A percentile compares a stretch with the other conserved stretches of the same genome.
These are phyloP conservation scores for Tetraodon nigroviridis DNA, from an alignment of 2,113 vertebrate genomes.

Conservation along the genomic window DNA sequence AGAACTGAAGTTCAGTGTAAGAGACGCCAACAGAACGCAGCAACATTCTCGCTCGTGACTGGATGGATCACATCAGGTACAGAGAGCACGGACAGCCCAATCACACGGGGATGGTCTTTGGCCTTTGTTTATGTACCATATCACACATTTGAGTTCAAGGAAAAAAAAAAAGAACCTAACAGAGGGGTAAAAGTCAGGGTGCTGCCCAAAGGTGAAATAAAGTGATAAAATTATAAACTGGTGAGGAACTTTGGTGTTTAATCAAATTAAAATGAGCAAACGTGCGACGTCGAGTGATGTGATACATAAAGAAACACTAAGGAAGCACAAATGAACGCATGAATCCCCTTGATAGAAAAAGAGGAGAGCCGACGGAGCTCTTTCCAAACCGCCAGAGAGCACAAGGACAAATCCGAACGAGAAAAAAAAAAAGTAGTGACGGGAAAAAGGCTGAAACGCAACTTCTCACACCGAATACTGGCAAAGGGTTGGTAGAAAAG, in stretches of 20 bases:
- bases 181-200: constrained; percentile 30
- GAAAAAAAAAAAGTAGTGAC: constrained; percentile 14
- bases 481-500: constrained; percentile 67
- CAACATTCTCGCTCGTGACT: constrained; percentile 30
- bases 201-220: constrained; percentile 35
- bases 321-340: constrained; percentile 7
- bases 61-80: constrained; percentile 5
- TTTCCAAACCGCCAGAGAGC: constrained; percentile 40
- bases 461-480: constrained; percentile 69
- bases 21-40: constrained; percentile 37
- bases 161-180: constrained; percentile 42
- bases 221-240: constrained; percentile 49
- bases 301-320: constrained; percentile 30
- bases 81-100: constrained; percentile 10
- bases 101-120: constrained; percentile 47
- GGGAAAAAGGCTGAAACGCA: constrained; percentile 39
- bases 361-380: constrained; percentile 43
- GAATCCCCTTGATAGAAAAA: constrained; percentile 22
- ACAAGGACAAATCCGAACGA: constrained; percentile 30
- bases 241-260: constrained; percentile 61
- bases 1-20: constrained; percentile 42
- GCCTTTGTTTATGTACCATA: constrained; percentile 27
- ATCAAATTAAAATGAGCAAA: constrained; percentile 46
- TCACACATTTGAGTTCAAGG: constrained; percentile 5
- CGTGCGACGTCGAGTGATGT: constrained; percentile 41